Percentiles rank a stretch among this genome's conserved stretches.
Evolutionary conservation across 1,140 invertebrate genomes (phyloP).

Genomic region (Dryas iulia): DNA sequence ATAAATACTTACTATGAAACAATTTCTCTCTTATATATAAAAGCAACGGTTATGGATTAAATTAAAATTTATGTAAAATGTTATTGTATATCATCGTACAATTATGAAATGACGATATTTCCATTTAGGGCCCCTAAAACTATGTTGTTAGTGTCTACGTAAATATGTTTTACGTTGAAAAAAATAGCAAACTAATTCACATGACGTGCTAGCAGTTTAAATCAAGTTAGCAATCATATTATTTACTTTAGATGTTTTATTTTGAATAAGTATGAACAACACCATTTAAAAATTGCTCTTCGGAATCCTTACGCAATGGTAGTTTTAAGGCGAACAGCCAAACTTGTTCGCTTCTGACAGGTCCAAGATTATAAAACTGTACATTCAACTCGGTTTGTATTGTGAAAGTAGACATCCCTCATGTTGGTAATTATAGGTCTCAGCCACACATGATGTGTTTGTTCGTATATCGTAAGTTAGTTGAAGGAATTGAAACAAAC

Average conservation of each 20-base stretch:
- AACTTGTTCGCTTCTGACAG: slow-evolving; percentile 58
- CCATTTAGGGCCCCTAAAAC: too few relatives aligned
- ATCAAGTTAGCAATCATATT: background rate
- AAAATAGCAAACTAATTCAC: too few relatives aligned
- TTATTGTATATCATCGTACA: too few relatives aligned
- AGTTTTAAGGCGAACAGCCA: slow-evolving; percentile 37
- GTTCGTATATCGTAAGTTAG: slow-evolving; percentile 8
- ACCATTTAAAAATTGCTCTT: background rate
- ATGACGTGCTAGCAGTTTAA: too few relatives aligned
- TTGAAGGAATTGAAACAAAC: background rate
- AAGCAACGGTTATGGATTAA: too few relatives aligned
- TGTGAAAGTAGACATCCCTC: slow-evolving; percentile 34
- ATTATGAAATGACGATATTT: too few relatives aligned
- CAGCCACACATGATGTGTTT: slow-evolving; percentile 14
- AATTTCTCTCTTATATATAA: too few relatives aligned
- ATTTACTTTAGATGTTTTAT: too few relatives aligned
- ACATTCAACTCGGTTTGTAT: slow-evolving; percentile 29
- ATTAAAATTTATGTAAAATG: too few relatives aligned
- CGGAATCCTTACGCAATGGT: slow-evolving; percentile 41
- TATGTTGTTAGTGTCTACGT: too few relatives aligned
- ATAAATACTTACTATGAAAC: background rate
- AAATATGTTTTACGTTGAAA: too few relatives aligned
- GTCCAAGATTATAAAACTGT: slow-evolving; percentile 36
- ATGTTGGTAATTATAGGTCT: slow-evolving; percentile 22
- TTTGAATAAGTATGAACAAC: background rate